Percentiles rank a stretch among this genome's conserved stretches.
Evolutionary conservation across 2,888 invertebrate species (phyloP).

Genomic region (Lasioglossum oenotherae): DNA sequence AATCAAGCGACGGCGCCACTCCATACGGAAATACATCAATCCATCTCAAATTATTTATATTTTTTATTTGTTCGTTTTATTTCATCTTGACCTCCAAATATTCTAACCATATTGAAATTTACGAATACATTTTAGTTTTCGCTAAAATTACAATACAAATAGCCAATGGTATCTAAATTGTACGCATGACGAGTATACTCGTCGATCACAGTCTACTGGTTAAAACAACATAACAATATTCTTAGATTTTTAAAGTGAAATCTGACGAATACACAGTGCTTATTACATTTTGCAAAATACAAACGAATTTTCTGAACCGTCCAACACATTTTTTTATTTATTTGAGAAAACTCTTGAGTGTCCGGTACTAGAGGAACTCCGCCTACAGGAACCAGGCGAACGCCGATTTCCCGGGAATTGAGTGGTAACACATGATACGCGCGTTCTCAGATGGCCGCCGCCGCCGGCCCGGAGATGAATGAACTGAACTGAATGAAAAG

Average conservation of each 20-base stretch:
- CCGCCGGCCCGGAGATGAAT: conserved; percentile 59
- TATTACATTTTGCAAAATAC: not conserved
- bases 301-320: not conserved
- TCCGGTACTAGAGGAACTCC: not conserved
- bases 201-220: no score
- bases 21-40: no score
- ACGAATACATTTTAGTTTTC: no score
- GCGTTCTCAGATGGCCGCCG: conserved; percentile 37
- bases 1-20: no score
- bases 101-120: no score
- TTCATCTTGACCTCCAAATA: no score
- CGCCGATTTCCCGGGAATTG: conserved; percentile 46
- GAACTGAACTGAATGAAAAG: conserved; percentile 52
- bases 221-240: no score
- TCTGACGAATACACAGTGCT: not conserved
- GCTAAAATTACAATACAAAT: no score
- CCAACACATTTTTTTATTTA: not conserved
- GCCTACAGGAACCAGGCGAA: conserved; percentile 37
- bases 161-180: no score
- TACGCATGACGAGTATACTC: no score
- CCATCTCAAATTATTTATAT: no score
- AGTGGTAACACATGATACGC: conserved; percentile 46
- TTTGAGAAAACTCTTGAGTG: not conserved
- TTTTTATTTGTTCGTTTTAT: no score
- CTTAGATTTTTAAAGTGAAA: not conserved